phyloP scores from a whole-genome alignment of 1,140 invertebrate species.

The Hypothenemus hampei region DNA sequence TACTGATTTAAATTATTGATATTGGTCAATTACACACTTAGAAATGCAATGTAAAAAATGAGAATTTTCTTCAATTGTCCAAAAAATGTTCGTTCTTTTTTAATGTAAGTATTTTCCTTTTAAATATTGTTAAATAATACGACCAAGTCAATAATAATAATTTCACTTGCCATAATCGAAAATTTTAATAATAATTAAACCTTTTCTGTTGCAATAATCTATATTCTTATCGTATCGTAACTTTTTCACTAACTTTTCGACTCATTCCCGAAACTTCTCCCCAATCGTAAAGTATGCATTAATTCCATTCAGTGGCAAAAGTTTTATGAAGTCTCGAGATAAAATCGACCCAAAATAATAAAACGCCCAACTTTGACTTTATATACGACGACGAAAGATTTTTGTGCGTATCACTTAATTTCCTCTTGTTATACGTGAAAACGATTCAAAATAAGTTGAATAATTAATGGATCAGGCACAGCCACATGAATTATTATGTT shows the following conservation, averaged over 20 bases:
- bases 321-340: constrained; percentile 36
- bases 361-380: constrained; percentile 25
- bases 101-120: no score
- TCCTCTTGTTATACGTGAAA: constrained; percentile 33
- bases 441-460: constrained; percentile 32
- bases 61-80: no score
- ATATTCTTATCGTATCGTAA: constrained; percentile 1
- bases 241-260: constrained; percentile 5
- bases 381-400: constrained; percentile 28
- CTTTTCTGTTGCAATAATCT: not conserved
- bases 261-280: constrained; percentile 10
- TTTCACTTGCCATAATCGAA: no score
- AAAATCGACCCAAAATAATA: constrained; percentile 27
- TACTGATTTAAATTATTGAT: no score
- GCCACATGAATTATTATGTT: no score
- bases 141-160: no score
- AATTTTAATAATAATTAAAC: constrained; percentile 3
- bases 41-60: no score
- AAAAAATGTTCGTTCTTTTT: no score
- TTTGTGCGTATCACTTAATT: constrained; percentile 36
- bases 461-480: no score
- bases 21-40: no score
- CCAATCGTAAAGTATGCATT: constrained; percentile 40
- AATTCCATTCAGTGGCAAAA: constrained; percentile 34
- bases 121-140: no score